A percentile compares a stretch with the other conserved stretches of the same genome.
Conservation (phyloP, 2,113 vertebrate species). For the Datnioides undecimradiatus region DNA sequence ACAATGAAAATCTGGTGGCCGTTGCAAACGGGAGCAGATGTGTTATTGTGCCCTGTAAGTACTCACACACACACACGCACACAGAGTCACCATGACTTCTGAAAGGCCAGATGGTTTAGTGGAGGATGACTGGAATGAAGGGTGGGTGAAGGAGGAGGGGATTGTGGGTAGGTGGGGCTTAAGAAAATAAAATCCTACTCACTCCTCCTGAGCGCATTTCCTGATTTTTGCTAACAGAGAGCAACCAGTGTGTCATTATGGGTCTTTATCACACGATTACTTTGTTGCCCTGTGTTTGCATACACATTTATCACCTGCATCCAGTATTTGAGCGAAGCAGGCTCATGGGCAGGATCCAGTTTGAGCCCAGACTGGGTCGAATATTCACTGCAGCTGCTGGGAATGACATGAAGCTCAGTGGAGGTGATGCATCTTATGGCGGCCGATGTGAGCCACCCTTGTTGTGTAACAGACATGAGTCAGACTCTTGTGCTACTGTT, state of each 20-base stretch:
- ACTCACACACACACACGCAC: neutral
- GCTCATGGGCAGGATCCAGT: too few species aligned
- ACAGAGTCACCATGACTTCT: neutral
- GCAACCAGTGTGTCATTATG: too few species aligned
- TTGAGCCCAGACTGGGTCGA: neutral
- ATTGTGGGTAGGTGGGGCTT: neutral
- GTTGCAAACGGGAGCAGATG: conserved; percentile 26
- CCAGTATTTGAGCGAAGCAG: neutral
- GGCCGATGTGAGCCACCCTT: neutral
- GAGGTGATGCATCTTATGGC: too few species aligned
- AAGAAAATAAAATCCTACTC: neutral
- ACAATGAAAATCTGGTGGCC: conserved; percentile 14
- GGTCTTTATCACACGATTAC: neutral
- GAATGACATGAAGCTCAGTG: neutral
- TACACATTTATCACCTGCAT: neutral
- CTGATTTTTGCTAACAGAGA: neutral
- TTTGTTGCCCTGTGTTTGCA: neutral
- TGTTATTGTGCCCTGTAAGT: neutral
- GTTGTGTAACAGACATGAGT: neutral
- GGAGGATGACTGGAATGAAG: conserved; percentile 7
- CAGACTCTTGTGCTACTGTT: neutral
- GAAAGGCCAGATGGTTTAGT: conserved; percentile 29
- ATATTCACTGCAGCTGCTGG: neutral
- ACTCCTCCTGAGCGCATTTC: neutral
- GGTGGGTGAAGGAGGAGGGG: neutral